Evolutionary conservation across 2,113 vertebrate genomes (phyloP).

Genomic region (Gadus macrocephalus): DNA sequence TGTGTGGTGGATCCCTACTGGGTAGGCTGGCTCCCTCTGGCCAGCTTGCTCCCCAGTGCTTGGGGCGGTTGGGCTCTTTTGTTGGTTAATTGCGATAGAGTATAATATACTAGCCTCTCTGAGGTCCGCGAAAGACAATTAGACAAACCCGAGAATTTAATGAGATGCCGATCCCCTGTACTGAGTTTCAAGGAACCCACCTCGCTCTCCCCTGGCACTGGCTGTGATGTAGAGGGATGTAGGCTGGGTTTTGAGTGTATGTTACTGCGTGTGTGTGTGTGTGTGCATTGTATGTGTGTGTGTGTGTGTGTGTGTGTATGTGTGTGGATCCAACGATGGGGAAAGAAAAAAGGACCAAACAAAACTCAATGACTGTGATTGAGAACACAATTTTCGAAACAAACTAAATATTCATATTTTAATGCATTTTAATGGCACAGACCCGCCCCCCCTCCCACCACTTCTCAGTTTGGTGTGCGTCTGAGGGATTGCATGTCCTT

Average conservation of each 20-base stretch:
- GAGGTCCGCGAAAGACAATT: slow-evolving; percentile 98
- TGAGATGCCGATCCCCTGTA: slow-evolving; percentile 91
- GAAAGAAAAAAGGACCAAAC: slow-evolving; percentile 25
- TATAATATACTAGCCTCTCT: slow-evolving; percentile 99
- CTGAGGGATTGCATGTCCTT: slow-evolving; percentile 35
- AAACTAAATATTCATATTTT: slow-evolving; percentile 19
- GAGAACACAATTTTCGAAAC: slow-evolving; percentile 22
- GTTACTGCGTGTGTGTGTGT: slow-evolving; percentile 54
- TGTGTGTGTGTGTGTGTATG: slow-evolving; percentile 46
- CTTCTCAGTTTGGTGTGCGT: slow-evolving; percentile 26
- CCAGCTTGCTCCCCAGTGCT: slow-evolving; percentile 79
- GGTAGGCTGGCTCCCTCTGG: slow-evolving; percentile 59
- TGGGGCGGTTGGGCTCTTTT: slow-evolving; percentile 99
- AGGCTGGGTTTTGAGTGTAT: slow-evolving; percentile 29
- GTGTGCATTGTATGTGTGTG: slow-evolving; percentile 45
- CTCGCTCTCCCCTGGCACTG: slow-evolving; percentile 59
- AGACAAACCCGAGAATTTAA: slow-evolving; percentile 99
- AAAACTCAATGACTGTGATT: too few species aligned
- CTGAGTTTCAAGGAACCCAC: slow-evolving; percentile 63
- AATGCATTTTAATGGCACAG: slow-evolving; percentile 18
- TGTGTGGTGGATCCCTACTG: slow-evolving; percentile 57
- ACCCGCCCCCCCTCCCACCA: slow-evolving; percentile 39
- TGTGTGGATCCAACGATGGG: slow-evolving; percentile 60
- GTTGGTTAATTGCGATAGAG: slow-evolving; percentile 99
- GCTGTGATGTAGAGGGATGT: slow-evolving; percentile 37